Base-by-base conservation (phyloP, 2,797 vertebrate genomes). In the Denticeps clupeoides region DNA sequence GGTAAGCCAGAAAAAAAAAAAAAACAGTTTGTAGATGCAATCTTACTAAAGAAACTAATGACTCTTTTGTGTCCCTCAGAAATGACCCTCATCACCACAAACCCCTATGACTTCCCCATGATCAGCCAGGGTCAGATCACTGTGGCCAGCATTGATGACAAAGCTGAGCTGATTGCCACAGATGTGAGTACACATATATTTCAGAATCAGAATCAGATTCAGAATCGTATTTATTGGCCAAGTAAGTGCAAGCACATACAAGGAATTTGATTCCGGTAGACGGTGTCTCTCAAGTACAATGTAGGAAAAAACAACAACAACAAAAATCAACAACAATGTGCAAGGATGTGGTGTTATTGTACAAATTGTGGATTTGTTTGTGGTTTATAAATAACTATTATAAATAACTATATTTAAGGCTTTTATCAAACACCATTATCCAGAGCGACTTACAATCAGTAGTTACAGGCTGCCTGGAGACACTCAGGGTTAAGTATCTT, bases 171-270 rank as follows among this genome's bases (percentile, higher is more conserved):
- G 56, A 82, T 85, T 59, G 89, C 89, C 2, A 93, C 89, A 55
- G 90, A 93, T 72, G 89, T 93, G 68, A 85, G 85, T 68, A 7
- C n/a, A n/a, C n/a, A n/a, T n/a, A n/a, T n/a, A n/a, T n/a, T n/a
- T n/a, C n/a, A n/a, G n/a, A n/a, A n/a, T n/a, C n/a, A n/a, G n/a
- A n/a, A n/a, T n/a, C n/a, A n/a, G n/a, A n/a, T n/a, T n/a, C n/a
- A n/a, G n/a, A n/a, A n/a, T n/a, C n/a, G n/a, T n/a, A n/a, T n/a
- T n/a, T n/a, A n/a, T n/a, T n/a, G n/a, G n/a, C n/a, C n/a, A n/a
- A n/a, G n/a, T n/a, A n/a, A n/a, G n/a, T n/a, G n/a, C n/a, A n/a
- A n/a, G n/a, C n/a, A n/a, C n/a, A n/a, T n/a, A n/a, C n/a, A n/a
- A n/a, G n/a, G n/a, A n/a, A n/a, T n/a, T n/a, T n/a, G n/a, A n/a